Percentiles rank a stretch among this genome's conserved stretches.
phyloP scores from a whole-genome alignment of 2,113 vertebrate species.

The Actinemys pallida region DNA sequence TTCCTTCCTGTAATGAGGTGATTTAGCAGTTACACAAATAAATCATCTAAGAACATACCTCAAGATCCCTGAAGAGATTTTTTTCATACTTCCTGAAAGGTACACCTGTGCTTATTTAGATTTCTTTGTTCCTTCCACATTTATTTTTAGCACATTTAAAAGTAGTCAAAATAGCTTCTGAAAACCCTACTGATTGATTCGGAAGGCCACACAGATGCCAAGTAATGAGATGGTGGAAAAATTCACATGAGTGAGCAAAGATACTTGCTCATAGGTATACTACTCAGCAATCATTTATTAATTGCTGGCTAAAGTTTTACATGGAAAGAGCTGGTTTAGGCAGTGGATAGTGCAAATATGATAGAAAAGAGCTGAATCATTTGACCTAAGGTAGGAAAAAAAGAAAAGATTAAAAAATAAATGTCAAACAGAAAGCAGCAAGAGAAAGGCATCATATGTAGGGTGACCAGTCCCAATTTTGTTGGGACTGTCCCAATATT shows the following conservation, averaged over 20 bases:
- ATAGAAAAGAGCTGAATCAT: background rate
- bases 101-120: conserved; percentile 36
- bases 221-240: background rate
- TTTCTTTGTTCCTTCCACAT: background rate
- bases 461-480: too few relatives aligned
- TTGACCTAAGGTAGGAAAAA: background rate
- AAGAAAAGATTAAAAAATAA: background rate
- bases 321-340: background rate
- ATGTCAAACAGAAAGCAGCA: background rate
- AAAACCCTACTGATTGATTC: background rate
- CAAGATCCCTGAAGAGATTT: background rate
- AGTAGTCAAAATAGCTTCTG: background rate
- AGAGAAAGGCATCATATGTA: background rate
- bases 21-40: conserved; percentile 47
- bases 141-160: background rate
- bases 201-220: background rate
- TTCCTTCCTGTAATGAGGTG: conserved; percentile 33
- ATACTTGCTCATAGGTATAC: background rate
- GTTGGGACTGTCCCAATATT: too few relatives aligned
- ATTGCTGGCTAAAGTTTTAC: background rate
- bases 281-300: background rate
- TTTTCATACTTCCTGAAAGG: conserved; percentile 13
- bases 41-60: background rate
- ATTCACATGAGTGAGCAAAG: background rate
- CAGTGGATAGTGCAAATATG: background rate